phyloP scores from a whole-genome alignment of 1,140 invertebrate species.

The Lepidurus couesii region DNA sequence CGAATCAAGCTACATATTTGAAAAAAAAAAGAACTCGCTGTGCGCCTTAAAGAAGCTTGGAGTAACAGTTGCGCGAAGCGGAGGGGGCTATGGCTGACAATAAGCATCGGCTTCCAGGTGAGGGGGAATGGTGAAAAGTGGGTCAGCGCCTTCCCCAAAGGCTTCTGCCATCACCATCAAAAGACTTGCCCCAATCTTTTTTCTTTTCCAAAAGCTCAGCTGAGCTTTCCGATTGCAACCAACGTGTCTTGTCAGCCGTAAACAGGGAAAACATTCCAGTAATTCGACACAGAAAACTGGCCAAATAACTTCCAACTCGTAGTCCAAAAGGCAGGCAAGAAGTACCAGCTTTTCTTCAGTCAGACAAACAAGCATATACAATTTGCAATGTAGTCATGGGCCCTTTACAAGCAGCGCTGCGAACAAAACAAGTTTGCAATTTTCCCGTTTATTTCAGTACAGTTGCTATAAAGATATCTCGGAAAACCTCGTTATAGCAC shows the following conservation, averaged over 20 bases:
- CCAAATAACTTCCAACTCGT: not conserved
- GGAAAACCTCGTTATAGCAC: too few species aligned
- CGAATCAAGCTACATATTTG: not conserved
- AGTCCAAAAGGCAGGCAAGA: not conserved
- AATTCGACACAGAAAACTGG: not conserved
- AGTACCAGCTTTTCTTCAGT: not conserved
- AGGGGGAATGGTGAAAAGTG: not conserved
- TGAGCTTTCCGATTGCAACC: not conserved
- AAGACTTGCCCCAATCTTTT: not conserved
- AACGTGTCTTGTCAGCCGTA: not conserved
- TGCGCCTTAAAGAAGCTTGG: not conserved
- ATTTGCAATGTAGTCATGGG: too few species aligned
- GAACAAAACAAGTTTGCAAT: not conserved
- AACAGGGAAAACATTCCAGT: not conserved
- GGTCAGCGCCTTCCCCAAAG: conserved; percentile 17
- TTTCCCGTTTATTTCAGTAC: too few species aligned
- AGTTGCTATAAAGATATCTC: too few species aligned
- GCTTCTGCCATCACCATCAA: not conserved
- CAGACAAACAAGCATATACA: too few species aligned
- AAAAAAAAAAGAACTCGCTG: not conserved
- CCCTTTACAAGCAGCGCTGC: not conserved
- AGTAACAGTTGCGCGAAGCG: not conserved
- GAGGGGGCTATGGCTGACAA: not conserved
- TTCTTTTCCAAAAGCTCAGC: not conserved
- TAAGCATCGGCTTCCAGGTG: not conserved